These are phyloP conservation scores for Cnemophilus loriae DNA, from an alignment of 2,113 vertebrate species.

Conservation along the genomic window DNA sequence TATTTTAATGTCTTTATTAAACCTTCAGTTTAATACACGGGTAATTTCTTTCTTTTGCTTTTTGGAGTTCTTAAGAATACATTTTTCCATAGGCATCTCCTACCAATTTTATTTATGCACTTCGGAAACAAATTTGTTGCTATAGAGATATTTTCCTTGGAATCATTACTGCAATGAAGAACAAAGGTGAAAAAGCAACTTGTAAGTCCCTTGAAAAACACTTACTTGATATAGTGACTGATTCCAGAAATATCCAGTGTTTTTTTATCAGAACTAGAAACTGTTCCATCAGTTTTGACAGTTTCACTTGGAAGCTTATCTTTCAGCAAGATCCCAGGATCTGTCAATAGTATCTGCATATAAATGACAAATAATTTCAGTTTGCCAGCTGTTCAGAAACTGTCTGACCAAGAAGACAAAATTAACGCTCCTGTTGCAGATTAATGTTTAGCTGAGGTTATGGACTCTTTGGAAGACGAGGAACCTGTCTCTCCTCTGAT, in stretches of 20 bases:
- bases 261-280: slow-evolving; percentile 29
- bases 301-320: slow-evolving; percentile 25
- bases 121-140: not conserved
- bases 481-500: slow-evolving; percentile 29
- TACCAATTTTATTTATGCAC: not conserved
- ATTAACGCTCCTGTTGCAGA: slow-evolving; percentile 55
- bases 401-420: slow-evolving; percentile 50
- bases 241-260: slow-evolving; percentile 12
- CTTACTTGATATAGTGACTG: slow-evolving; percentile 3
- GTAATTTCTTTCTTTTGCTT: not conserved
- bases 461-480: slow-evolving; percentile 34
- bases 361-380: slow-evolving; percentile 56
- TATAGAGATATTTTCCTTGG: not conserved
- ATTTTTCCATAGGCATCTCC: not conserved
- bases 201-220: slow-evolving; percentile 5
- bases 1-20: not conserved
- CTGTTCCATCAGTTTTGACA: slow-evolving; percentile 13
- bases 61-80: not conserved
- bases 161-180: not conserved
- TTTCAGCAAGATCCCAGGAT: slow-evolving; percentile 36
- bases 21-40: not conserved
- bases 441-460: slow-evolving; percentile 47
- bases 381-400: slow-evolving; percentile 71
- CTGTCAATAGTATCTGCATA: slow-evolving; percentile 22
- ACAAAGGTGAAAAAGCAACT: not conserved